Evolutionary conservation across 2,797 vertebrate species (phyloP).

Genomic region (Xenopus petersii): DNA sequence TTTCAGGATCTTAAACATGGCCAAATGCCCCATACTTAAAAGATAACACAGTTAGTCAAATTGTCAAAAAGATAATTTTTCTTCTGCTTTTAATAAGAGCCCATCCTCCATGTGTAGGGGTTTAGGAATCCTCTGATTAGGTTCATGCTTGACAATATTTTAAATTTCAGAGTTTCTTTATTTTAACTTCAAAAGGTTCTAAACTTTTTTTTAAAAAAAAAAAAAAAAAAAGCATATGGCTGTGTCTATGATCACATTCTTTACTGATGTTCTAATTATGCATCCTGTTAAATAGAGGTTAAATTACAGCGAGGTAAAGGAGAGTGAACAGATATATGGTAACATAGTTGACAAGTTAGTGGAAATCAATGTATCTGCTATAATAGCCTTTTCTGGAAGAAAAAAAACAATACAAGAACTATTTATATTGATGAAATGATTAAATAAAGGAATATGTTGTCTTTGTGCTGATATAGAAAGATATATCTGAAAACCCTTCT

Average conservation of each 20-base stretch:
- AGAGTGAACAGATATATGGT: no score
- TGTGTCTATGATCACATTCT: neutral
- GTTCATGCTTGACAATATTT: constrained; percentile 26
- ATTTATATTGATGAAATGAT: no score
- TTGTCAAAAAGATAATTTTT: constrained; percentile 44
- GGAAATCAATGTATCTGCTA: no score
- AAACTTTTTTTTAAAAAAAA: no score
- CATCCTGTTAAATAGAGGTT: neutral
- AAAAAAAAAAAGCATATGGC: neutral
- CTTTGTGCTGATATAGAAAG: no score
- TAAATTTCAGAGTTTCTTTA: constrained; percentile 22
- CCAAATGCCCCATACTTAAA: constrained; percentile 17
- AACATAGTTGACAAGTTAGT: no score
- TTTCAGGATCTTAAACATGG: constrained; percentile 48
- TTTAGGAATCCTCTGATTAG: constrained; percentile 18
- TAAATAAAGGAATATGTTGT: no score
- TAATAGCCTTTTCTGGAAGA: no score
- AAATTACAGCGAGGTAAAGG: no score
- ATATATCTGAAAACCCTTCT: no score
- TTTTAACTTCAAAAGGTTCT: constrained; percentile 20
- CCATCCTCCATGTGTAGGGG: constrained; percentile 29
- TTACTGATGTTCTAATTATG: constrained; percentile 24
- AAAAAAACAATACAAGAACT: no score
- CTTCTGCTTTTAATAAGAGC: constrained; percentile 30
- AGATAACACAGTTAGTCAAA: constrained; percentile 51